Evolutionary conservation across 2,888 invertebrate genomes (phyloP), one percentile per base, ranked within the genome.

Genomic region (Prostheceraeus crozeri): DNA sequence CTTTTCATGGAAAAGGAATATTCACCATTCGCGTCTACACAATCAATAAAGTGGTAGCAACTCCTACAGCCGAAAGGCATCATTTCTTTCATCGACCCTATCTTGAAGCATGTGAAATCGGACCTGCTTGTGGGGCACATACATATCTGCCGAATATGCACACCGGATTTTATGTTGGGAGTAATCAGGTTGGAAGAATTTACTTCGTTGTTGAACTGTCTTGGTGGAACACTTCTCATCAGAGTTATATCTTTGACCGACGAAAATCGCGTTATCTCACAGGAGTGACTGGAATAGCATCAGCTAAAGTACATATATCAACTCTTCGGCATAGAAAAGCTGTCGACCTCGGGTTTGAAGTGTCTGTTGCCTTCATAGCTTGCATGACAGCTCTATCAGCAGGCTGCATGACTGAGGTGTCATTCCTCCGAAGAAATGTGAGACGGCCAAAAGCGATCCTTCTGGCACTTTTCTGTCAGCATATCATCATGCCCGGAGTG

Each of bases 401-500:
- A 45, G 74, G 74, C 56, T 72, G 72, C 64, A 68, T 70, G 31
- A 72, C 72, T 1, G 70, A 73, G 64, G 68, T 68, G 25, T 68
- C 68, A 48, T 69, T 67, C 59, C 62, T 73, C 36, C 71, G 72
- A 63, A 61, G 66, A 30, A 70, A 72, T 60, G 62, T 72, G 30
- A 69, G 69, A 64, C 69, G 68, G 60, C 72, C 72, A 0, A 68
- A 71, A 35, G 68, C 72, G 1, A 65, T 74, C 25, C 66, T 72
- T 48, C 67, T 71, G 14, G 71, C 70, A 46, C 69, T 72, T 58
- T 68, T 69, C 63, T 72, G 71, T 59, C 73, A 74, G 64, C 71
- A 73, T 64, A 67, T 73, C 46, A 63, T 73, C 25, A 71, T 72
- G 69, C 74, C 72, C 35, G 66, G 70, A 67, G 72, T 72, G 66